Evolutionary conservation across 2,888 invertebrate genomes (phyloP).

Genomic region (Standfussiana lucernea): DNA sequence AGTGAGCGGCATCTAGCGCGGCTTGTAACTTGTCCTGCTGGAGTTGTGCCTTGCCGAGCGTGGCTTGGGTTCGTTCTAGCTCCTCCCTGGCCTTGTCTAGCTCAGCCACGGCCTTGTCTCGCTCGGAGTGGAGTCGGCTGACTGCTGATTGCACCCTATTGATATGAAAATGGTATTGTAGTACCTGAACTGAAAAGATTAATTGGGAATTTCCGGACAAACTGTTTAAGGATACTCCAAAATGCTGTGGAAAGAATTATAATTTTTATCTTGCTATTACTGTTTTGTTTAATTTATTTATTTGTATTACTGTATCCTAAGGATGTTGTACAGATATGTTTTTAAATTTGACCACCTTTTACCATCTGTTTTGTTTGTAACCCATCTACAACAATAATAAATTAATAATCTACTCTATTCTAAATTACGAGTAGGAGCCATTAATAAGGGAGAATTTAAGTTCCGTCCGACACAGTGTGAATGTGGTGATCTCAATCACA

Average conservation of each 20-base stretch:
- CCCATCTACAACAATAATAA: not conserved
- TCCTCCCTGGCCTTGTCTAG: conserved; percentile 97
- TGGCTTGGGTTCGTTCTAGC: conserved; percentile 96
- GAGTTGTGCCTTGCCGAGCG: conserved; percentile 97
- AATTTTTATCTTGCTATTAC: not conserved
- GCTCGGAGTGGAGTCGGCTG: conserved; percentile 96
- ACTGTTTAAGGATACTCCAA: not conserved
- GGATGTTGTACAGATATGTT: not conserved
- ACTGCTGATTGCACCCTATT: conserved; percentile 94
- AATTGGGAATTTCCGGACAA: not conserved
- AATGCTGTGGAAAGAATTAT: not conserved
- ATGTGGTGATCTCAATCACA: not conserved
- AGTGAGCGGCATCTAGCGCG: conserved; percentile 96
- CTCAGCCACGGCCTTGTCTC: conserved; percentile 96
- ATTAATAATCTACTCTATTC: not conserved
- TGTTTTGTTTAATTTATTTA: not conserved
- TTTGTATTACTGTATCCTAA: not conserved
- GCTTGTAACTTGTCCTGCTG: conserved; percentile 98
- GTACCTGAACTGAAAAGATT: not conserved
- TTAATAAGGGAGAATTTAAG: not conserved
- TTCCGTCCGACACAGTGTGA: not conserved
- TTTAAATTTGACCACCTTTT: not conserved
- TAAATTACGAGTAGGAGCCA: not conserved
- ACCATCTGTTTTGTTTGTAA: too few relatives aligned
- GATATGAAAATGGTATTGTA: not conserved